Conservation (phyloP, 2,797 vertebrate species). For the Hafferia zeledoni region DNA sequence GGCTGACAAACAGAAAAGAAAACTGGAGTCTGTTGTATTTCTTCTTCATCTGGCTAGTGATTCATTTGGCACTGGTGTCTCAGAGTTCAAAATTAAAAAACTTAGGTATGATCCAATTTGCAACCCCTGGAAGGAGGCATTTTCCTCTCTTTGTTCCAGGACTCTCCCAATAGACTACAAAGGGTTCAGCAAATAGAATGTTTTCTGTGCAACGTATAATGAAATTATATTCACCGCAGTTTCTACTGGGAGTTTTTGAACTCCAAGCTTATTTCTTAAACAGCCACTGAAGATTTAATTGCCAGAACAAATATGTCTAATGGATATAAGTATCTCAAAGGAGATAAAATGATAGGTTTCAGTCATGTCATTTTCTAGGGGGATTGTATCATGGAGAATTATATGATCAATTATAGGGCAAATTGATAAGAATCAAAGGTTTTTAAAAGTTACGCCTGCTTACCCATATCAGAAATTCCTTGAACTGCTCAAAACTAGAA, state of each 20-base stretch:
- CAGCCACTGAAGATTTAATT: neutral
- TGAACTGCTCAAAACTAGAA: neutral
- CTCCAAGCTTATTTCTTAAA: constrained; percentile 33
- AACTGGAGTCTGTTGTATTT: neutral
- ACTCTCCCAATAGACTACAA: neutral
- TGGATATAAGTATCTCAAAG: neutral
- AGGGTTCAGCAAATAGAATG: neutral
- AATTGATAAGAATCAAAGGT: neutral
- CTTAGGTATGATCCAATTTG: neutral
- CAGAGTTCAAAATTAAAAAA: constrained; percentile 2
- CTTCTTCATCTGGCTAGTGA: neutral
- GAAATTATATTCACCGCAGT: constrained; percentile 25
- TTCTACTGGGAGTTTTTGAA: constrained; percentile 34
- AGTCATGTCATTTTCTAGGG: neutral
- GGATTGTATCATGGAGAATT: neutral
- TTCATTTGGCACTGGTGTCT: neutral
- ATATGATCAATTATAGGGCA: neutral
- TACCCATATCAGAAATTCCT: neutral
- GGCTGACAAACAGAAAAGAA: neutral
- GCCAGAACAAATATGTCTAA: constrained; percentile 43
- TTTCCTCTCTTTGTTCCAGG: neutral
- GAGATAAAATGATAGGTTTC: neutral
- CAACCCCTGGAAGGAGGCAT: neutral
- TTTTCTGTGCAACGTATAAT: neutral
- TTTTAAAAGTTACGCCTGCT: neutral